Conservation (phyloP, 2,113 vertebrate genomes). For the Rhegmatorhina hoffmannsi region DNA sequence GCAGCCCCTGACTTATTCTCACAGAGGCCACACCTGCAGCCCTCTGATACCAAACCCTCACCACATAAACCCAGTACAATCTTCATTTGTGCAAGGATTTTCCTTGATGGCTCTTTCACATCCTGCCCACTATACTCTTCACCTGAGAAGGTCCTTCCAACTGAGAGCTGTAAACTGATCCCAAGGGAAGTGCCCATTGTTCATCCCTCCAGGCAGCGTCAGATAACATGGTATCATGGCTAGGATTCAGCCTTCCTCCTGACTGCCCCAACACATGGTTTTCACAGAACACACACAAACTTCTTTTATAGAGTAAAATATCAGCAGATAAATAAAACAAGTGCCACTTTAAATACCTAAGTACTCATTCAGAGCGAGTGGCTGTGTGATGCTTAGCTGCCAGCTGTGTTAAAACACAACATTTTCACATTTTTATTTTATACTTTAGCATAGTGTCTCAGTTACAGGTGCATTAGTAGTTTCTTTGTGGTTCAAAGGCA, state of each 20-base stretch:
- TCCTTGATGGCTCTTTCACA: background rate
- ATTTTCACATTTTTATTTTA: background rate
- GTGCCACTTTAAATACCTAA: background rate
- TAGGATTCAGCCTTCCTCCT: background rate
- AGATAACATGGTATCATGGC: background rate
- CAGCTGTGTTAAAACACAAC: background rate
- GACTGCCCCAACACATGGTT: background rate
- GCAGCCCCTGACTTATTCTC: background rate
- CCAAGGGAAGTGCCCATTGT: background rate
- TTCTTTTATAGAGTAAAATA: background rate
- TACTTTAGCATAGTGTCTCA: background rate
- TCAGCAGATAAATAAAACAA: background rate
- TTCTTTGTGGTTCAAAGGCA: background rate
- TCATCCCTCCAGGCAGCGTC: background rate
- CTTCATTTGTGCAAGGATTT: background rate
- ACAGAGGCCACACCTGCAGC: background rate
- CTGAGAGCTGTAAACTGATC: background rate
- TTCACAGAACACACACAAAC: background rate
- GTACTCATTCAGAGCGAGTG: accelerated
- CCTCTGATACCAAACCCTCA: background rate
- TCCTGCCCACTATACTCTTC: background rate
- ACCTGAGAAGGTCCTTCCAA: background rate
- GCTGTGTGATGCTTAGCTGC: background rate
- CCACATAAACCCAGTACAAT: background rate
- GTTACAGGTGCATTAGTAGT: background rate